Percentiles rank a stretch among this genome's conserved stretches.
Conservation (phyloP, 2,888 invertebrate genomes). For the Dysmachus trigonus region DNA sequence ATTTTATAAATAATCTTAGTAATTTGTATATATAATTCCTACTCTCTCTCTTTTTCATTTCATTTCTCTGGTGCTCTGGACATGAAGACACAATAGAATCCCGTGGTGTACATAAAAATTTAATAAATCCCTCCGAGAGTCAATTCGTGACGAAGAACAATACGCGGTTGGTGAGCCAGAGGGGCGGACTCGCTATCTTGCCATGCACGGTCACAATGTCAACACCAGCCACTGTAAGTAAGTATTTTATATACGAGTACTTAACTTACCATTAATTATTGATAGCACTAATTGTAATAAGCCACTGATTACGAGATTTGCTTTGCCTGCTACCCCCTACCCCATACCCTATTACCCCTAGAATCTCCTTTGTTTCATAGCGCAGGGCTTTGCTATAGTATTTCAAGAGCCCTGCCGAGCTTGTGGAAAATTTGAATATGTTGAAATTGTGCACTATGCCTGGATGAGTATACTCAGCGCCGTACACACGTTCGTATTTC, state of each 20-base stretch:
- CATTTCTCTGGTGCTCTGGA: not conserved
- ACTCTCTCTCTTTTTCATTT: constrained; percentile 16
- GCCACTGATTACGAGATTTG: constrained; percentile 8
- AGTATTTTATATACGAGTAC: constrained; percentile 51
- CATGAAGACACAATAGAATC: constrained; percentile 44
- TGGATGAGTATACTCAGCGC: not conserved
- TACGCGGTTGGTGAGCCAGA: constrained; percentile 51
- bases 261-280: constrained; percentile 17
- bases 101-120: constrained; percentile 50
- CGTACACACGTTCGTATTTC: not conserved
- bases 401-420: not conserved
- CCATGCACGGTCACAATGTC: constrained; percentile 52
- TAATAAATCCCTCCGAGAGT: constrained; percentile 51
- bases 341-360: not conserved
- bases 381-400: not conserved
- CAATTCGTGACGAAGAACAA: constrained; percentile 52
- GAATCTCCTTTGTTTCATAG: not conserved
- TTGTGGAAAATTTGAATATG: not conserved
- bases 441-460: constrained; percentile 18
- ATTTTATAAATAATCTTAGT: constrained; percentile 4
- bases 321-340: constrained; percentile 1
- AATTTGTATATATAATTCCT: constrained; percentile 14
- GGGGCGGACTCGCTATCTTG: constrained; percentile 51
- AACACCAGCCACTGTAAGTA: constrained; percentile 54
- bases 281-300: not conserved